Percentiles rank a stretch among this genome's conserved stretches.
phyloP scores from a whole-genome alignment of 1,140 invertebrate genomes.

The Drosophila equinoxialis region DNA sequence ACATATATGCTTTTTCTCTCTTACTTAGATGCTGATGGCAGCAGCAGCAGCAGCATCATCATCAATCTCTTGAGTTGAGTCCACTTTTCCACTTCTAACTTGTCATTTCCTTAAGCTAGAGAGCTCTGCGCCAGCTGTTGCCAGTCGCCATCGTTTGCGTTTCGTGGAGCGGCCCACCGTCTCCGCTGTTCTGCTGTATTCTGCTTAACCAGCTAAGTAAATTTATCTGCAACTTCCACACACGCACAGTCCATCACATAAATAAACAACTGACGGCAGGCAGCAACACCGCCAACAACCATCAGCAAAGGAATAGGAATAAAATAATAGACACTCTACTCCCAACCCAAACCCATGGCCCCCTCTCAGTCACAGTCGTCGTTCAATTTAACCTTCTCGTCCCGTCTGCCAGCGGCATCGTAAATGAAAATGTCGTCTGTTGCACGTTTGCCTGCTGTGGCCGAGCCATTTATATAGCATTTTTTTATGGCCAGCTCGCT shows the following conservation, averaged over 20 bases:
- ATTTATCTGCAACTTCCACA: slow-evolving; percentile 72
- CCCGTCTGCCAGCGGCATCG: slow-evolving; percentile 35
- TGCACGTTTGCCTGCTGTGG: slow-evolving; percentile 40
- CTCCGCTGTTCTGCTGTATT: neutral
- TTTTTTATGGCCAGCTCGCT: slow-evolving; percentile 57
- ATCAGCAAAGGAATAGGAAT: slow-evolving; percentile 47
- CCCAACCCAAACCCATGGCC: neutral
- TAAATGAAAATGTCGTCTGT: slow-evolving; percentile 78
- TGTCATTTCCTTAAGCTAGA: slow-evolving; percentile 54
- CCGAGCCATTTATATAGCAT: slow-evolving; percentile 53
- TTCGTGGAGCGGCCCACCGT: slow-evolving; percentile 3
- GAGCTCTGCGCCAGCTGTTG: slow-evolving; percentile 37
- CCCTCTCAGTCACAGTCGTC: neutral
- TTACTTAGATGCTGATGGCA: too few species aligned
- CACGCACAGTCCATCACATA: slow-evolving; percentile 70
- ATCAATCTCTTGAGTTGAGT: slow-evolving; percentile 47
- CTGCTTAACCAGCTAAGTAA: slow-evolving; percentile 60
- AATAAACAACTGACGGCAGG: slow-evolving; percentile 69
- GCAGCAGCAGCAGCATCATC: slow-evolving; percentile 17
- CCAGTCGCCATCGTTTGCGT: neutral
- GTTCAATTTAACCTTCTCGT: slow-evolving; percentile 41
- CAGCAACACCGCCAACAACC: slow-evolving; percentile 26
- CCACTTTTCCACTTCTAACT: slow-evolving; percentile 49
- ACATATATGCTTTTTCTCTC: neutral
- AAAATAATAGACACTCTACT: slow-evolving; percentile 71